These are phyloP conservation scores for Rhodinocichla rosea DNA, from an alignment of 2,113 vertebrate genomes.

Conservation along the genomic window DNA sequence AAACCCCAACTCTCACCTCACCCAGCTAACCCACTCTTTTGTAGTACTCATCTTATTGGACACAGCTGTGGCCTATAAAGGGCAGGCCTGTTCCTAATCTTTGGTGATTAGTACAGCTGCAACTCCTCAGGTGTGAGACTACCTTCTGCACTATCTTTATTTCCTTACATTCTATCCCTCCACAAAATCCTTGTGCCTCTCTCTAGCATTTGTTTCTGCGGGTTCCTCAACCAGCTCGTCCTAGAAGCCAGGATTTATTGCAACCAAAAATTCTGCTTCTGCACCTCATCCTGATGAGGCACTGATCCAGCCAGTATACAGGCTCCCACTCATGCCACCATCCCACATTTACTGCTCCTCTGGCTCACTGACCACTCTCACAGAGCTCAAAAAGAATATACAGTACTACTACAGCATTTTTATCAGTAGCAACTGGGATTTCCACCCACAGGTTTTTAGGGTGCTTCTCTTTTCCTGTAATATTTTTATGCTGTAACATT, in stretches of 20 bases:
- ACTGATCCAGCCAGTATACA: accelerated
- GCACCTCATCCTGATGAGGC: background rate
- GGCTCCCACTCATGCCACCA: background rate
- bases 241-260: background rate
- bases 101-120: no score
- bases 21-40: no score
- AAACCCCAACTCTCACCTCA: no score
- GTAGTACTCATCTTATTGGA: no score
- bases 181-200: background rate
- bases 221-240: background rate
- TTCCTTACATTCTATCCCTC: no score
- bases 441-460: background rate
- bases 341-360: background rate
- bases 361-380: background rate
- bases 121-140: no score
- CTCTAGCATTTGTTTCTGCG: background rate
- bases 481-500: background rate
- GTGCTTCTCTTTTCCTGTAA: background rate
- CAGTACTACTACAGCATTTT: background rate
- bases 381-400: background rate
- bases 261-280: background rate
- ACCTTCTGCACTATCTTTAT: no score
- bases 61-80: no score
- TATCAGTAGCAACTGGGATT: background rate
- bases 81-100: no score